Conservation (phyloP, 2,113 vertebrate genomes). For the Amazona vittata region DNA sequence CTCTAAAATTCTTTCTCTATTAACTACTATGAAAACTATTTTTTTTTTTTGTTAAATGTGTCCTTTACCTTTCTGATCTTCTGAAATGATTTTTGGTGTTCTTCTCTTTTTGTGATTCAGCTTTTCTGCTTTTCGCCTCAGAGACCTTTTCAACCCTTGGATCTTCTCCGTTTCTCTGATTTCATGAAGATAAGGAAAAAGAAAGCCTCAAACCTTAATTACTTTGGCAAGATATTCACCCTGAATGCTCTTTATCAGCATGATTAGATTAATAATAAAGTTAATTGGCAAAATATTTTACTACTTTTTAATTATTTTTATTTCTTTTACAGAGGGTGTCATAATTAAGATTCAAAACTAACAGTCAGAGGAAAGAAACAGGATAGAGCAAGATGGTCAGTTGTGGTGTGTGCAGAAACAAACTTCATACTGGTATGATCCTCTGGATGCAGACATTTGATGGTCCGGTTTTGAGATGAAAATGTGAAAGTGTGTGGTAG, state of each 20-base stretch:
- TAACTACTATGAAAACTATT: neutral
- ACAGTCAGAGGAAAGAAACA: neutral
- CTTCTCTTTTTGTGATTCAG: neutral
- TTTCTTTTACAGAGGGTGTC: neutral
- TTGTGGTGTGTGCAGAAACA: neutral
- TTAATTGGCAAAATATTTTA: slow-evolving; percentile 2
- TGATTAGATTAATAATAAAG: slow-evolving; percentile 18
- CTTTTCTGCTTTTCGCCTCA: neutral
- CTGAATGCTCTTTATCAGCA: slow-evolving; percentile 30
- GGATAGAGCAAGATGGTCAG: neutral
- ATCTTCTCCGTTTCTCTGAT: slow-evolving; percentile 5
- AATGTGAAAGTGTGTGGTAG: neutral
- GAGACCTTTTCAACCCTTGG: neutral
- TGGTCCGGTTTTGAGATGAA: neutral
- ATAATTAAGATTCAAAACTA: neutral
- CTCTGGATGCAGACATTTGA: neutral
- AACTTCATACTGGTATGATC: neutral
- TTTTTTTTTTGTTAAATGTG: neutral
- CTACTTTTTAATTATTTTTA: neutral
- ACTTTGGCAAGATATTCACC: slow-evolving; percentile 11
- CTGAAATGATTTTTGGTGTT: neutral
- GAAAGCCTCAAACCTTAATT: slow-evolving; percentile 28
- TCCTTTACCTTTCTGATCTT: neutral
- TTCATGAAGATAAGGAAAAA: slow-evolving; percentile 33
- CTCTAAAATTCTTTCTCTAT: neutral